Evolutionary conservation across 2,113 vertebrate genomes (phyloP), one percentile per base, ranked within the genome.

Genomic region (Thunnus thynnus): DNA sequence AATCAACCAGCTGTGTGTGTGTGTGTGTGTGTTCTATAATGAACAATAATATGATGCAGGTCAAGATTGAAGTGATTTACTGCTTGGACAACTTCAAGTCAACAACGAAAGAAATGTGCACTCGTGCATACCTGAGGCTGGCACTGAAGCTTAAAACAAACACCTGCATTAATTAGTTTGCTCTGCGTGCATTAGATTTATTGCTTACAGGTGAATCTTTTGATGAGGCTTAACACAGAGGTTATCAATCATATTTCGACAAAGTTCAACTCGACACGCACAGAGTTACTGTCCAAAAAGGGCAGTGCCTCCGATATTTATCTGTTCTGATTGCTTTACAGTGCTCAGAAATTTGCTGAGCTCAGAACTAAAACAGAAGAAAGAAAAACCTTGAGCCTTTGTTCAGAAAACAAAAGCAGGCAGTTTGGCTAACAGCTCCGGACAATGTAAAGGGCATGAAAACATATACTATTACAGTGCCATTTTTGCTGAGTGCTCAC

Each of bases 31-130:
- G 27, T 64, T 44, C 9, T 44, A 4, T 14, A 62, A 70, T 18
- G 13, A 30, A 48, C 22, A 18, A 18, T 51, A 44, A 52, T 20
- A 22, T 13, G 17, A 14, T 50, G 54, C 66, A 67, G 50, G 70
- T 32, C 27, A 62, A 18, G 41, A 5, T 50, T 51, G 27, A 3
- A 36, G 22, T 47, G 62, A 85, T 83, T 83, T 89, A 83, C 65
- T 50, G 68, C 75, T 66, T 44, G 22, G 22, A n/a, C 17, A 63
- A 16, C 62, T 36, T 36, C 50, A 46, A 30, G 57, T 72, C 30
- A 47, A 41, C 13, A 14, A 30, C 80, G 72, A 75, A 72, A 82
- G 63, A 63, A 83, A 80, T 61, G 76, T 50, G 71, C 61, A 75
- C 64, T 32, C 56, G 13, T 48, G 75, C 13, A 3, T 56, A 22